phyloP scores from a whole-genome alignment of 2,888 invertebrate species.

The Andrena fulva region DNA sequence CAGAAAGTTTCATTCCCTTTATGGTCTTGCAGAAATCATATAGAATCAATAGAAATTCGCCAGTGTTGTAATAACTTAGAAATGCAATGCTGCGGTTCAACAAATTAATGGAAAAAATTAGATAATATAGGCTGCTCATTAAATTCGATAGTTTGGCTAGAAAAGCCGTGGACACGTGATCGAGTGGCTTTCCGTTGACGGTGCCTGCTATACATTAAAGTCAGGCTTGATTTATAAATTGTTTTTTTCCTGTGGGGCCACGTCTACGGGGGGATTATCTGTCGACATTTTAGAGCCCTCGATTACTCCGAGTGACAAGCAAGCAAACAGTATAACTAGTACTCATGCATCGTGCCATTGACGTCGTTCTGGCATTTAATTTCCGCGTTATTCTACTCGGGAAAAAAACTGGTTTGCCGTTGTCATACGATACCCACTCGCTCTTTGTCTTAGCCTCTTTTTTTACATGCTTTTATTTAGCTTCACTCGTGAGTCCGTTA shows the following conservation, averaged over 20 bases:
- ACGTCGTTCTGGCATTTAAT: slow-evolving; percentile 49
- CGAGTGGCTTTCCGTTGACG: slow-evolving; percentile 29
- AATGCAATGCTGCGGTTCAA: not conserved
- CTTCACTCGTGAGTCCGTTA: too few species aligned
- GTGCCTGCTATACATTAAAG: slow-evolving; percentile 14
- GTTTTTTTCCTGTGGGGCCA: slow-evolving; percentile 67
- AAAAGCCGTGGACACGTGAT: slow-evolving; percentile 6
- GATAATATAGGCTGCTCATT: not conserved
- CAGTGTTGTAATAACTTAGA: not conserved
- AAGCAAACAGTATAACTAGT: slow-evolving; percentile 15
- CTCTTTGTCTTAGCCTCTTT: not conserved
- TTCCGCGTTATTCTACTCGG: slow-evolving; percentile 32
- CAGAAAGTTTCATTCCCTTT: not conserved
- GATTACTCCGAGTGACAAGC: slow-evolving; percentile 48
- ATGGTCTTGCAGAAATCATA: not conserved
- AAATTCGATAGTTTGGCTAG: not conserved
- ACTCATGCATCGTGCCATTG: slow-evolving; percentile 34
- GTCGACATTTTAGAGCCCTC: slow-evolving; percentile 56
- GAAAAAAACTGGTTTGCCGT: slow-evolving; percentile 2
- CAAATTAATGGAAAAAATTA: not conserved
- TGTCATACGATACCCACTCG: not conserved
- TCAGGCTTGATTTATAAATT: slow-evolving; percentile 63
- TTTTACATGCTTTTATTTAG: not conserved
- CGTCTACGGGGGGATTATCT: slow-evolving; percentile 46
- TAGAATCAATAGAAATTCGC: too few species aligned